Base-by-base conservation (phyloP, 2,113 vertebrate species). In the Probosciger aterrimus region DNA sequence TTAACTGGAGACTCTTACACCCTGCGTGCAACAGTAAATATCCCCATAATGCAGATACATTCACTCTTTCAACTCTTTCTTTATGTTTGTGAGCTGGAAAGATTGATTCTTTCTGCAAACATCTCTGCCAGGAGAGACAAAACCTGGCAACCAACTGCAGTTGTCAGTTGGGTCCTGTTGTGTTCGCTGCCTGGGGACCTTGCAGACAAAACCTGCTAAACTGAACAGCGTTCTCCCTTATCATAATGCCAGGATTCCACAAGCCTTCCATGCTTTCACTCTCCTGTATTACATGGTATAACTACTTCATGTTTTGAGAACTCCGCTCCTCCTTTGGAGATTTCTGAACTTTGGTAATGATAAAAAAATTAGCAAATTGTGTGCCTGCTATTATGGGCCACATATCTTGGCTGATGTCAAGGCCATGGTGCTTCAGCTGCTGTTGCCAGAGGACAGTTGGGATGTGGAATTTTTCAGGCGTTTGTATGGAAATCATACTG, bases 321-420 rank as follows among this genome's bases (percentile, higher is more conserved):
- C 10, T 70, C 47, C 50, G 8, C 18, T 37, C 17, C 13, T 39
- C 5, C 28, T 46, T 13, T 31, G 7, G 28, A 53, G 19, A 37
- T 14, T 65, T 83, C 43, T 47, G 8, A 24, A 10, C 41, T 47
- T 73, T 3, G 11, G 1, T 24, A 57, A 25, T 5, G 22, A 13
- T 25, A 81, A 79, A 96, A 96, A 68, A 63, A 53, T 25, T 24
- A 17, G 4, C 18, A 39, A 86, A 84, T 12, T 11, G 2, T 50
- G 44, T 23, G n/a, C 11, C 22, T 1, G 0, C 14, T 23, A 2
- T 23, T 31, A 52, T 0, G 1, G 50, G 39, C 8, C n/a, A 53
- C 35, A 35, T 6, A 18, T 35, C n/a, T 55, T 20, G 9, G 25
- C 70, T 62, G 37, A 44, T 79, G 47, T 44, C 47, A 50, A 52